phyloP scores from a whole-genome alignment of 2,797 vertebrate species.

The Anabacerthia variegaticeps region DNA sequence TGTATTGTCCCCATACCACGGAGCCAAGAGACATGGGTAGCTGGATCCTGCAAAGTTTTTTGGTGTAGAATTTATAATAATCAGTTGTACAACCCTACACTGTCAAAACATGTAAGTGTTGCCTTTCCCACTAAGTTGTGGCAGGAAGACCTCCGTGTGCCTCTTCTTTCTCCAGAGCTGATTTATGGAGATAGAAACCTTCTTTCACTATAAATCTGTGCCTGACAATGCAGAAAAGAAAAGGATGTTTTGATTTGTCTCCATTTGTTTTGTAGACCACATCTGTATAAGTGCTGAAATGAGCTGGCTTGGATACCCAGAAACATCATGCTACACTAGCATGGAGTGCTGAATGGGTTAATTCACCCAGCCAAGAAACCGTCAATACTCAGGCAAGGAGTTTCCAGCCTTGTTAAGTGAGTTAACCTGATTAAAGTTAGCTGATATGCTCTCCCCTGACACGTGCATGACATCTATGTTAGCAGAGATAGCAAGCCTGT shows the following conservation, averaged over 20 bases:
- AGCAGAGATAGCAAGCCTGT: neutral
- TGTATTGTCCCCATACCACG: neutral
- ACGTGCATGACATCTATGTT: rapidly evolving
- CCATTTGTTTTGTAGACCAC: neutral
- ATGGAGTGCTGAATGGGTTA: neutral
- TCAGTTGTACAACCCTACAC: neutral
- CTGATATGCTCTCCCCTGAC: neutral
- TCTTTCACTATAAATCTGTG: neutral
- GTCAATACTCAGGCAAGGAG: neutral
- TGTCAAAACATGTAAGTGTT: neutral
- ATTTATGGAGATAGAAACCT: neutral
- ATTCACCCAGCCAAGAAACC: neutral
- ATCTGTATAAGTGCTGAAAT: neutral
- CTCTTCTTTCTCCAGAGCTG: neutral
- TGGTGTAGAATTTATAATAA: neutral
- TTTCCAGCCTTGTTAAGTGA: neutral
- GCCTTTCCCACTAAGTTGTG: neutral
- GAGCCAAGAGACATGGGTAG: neutral
- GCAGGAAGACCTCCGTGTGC: neutral
- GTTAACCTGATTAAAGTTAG: neutral
- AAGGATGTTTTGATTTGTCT: neutral
- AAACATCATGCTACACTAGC: neutral
- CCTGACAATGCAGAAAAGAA: neutral
- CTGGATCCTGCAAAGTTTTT: neutral
- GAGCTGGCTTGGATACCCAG: neutral